Evolutionary conservation across 2,888 invertebrate genomes (phyloP).

Genomic region (Axea sp.): DNA sequence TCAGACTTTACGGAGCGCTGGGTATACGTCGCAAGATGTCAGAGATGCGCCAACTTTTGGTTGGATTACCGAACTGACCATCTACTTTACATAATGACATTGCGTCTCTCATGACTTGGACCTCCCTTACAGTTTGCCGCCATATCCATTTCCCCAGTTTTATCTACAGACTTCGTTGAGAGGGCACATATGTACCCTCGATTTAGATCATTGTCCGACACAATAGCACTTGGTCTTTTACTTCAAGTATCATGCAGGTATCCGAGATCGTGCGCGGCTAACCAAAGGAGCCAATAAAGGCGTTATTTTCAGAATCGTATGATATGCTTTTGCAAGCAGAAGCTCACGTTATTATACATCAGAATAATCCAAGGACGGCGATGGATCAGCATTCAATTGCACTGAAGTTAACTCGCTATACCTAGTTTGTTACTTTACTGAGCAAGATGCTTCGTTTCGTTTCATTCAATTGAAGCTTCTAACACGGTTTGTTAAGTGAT

Average conservation of each 20-base stretch:
- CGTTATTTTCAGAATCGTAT: slow-evolving; percentile 47
- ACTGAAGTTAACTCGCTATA: slow-evolving; percentile 57
- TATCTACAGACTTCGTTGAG: slow-evolving; percentile 22
- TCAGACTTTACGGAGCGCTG: slow-evolving; percentile 73
- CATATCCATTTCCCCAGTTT: slow-evolving; percentile 35
- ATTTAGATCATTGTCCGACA: slow-evolving; percentile 56
- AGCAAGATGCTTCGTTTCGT: slow-evolving; percentile 23
- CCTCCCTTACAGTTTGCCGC: slow-evolving; percentile 37
- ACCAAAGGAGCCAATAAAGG: slow-evolving; percentile 47
- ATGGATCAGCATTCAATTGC: slow-evolving; percentile 75
- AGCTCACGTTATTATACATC: slow-evolving; percentile 74
- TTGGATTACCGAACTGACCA: slow-evolving; percentile 77
- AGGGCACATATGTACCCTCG: slow-evolving; percentile 44
- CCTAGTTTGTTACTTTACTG: slow-evolving; percentile 19
- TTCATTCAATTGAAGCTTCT: slow-evolving; percentile 40
- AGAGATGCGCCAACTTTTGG: slow-evolving; percentile 74
- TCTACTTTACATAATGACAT: slow-evolving; percentile 79
- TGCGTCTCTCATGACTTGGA: slow-evolving; percentile 27
- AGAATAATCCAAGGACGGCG: slow-evolving; percentile 67
- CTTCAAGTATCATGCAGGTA: slow-evolving; percentile 43
- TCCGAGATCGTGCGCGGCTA: slow-evolving; percentile 40
- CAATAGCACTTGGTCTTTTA: slow-evolving; percentile 37
- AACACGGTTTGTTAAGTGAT: slow-evolving; percentile 25
- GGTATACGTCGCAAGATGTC: slow-evolving; percentile 70
- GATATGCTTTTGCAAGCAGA: slow-evolving; percentile 44